A percentile compares a stretch with the other conserved stretches of the same genome.
Conservation (phyloP, 2,113 vertebrate genomes). For the Dissostichus mawsoni region DNA sequence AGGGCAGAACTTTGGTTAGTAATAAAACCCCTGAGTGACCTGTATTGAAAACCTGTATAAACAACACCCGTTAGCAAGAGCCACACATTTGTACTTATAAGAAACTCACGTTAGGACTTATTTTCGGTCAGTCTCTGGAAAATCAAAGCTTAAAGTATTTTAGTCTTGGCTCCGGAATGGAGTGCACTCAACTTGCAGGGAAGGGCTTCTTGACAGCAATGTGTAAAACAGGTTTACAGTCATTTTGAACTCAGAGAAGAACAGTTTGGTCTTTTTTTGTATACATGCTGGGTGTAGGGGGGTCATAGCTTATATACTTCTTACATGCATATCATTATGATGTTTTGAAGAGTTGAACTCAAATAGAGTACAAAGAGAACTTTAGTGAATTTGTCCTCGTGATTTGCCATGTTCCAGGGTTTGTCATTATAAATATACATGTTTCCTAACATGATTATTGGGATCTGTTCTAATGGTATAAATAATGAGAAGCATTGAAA, state of each 20-base stretch:
- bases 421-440: constrained; percentile 17
- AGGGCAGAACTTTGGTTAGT: no score
- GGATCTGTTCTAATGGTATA: constrained; percentile 3
- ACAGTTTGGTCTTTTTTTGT: constrained; percentile 23
- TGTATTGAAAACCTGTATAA: no score
- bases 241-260: constrained; percentile 37
- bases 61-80: no score
- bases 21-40: no score
- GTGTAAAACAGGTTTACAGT: constrained; percentile 75
- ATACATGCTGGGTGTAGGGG: background rate
- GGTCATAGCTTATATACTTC: background rate
- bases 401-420: background rate
- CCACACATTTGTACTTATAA: no score
- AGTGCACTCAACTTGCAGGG: background rate
- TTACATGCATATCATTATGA: constrained; percentile 1
- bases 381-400: background rate
- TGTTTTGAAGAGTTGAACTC: background rate
- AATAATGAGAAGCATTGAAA: constrained; percentile 31
- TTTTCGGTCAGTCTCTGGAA: no score
- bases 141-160: no score
- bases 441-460: background rate
- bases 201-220: constrained; percentile 69
- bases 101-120: no score
- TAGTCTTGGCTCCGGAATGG: no score
- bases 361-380: background rate